Evolutionary conservation across 1,140 invertebrate species (phyloP).

Genomic region (Apis dorsata): DNA sequence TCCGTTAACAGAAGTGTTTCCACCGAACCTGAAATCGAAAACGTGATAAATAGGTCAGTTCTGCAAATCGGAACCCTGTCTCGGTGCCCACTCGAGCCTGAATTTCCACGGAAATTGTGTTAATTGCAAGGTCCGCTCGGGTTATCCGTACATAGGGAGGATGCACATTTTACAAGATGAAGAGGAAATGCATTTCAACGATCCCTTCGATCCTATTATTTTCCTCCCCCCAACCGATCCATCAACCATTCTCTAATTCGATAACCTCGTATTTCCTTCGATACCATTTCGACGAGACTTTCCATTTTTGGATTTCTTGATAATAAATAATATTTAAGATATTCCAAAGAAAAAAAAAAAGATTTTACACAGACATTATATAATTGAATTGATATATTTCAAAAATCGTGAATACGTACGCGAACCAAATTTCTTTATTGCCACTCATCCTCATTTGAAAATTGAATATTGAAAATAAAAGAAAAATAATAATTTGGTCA

Average conservation of each 20-base stretch:
- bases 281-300: no score
- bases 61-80: constrained; percentile 5
- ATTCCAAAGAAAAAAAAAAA: no score
- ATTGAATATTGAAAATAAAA: no score
- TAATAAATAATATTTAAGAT: no score
- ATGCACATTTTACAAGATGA: not conserved
- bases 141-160: not conserved
- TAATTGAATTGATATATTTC: no score
- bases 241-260: not conserved
- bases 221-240: not conserved
- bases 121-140: constrained; percentile 30
- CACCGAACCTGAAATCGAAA: not conserved
- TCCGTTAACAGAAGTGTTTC: not conserved
- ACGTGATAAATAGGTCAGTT: constrained; percentile 31
- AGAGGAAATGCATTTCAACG: not conserved
- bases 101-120: constrained; percentile 36
- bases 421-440: no score
- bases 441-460: not conserved
- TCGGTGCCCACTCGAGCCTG: constrained; percentile 16
- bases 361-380: no score
- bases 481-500: no score
- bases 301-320: not conserved
- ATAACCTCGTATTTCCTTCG: no score
- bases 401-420: no score
- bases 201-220: not conserved